Evolutionary conservation across 2,113 vertebrate species (phyloP).

Genomic region (Talpa occidentalis): DNA sequence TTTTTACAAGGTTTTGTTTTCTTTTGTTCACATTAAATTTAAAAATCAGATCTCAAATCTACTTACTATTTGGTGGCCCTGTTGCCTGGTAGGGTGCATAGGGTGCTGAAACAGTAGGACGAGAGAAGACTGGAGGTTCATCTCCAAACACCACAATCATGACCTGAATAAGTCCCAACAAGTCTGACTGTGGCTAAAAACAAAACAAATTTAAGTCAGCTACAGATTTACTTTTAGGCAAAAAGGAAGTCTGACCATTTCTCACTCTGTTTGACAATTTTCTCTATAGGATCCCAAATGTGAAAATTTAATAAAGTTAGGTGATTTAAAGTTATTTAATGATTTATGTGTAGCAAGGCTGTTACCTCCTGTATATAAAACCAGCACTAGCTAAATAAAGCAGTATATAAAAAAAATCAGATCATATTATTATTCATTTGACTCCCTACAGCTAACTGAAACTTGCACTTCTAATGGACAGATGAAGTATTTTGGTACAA

Average conservation of each 20-base stretch:
- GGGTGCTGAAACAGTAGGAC: constrained; percentile 92
- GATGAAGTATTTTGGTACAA: background rate
- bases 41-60: constrained; percentile 17
- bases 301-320: constrained; percentile 28
- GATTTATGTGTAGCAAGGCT: background rate
- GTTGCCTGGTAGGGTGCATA: constrained; percentile 95
- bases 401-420: constrained; percentile 27
- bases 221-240: background rate
- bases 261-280: background rate
- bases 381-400: background rate
- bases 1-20: constrained; percentile 16
- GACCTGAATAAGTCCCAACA: constrained; percentile 97
- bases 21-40: background rate
- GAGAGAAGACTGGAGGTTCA: constrained; percentile 98
- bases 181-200: constrained; percentile 95
- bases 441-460: constrained; percentile 20
- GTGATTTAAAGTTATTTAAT: constrained; percentile 52
- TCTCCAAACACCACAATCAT: constrained; percentile 99
- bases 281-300: background rate
- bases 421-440: background rate
- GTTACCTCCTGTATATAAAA: constrained; percentile 6
- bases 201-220: constrained; percentile 56
- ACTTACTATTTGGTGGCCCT: constrained; percentile 96
- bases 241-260: background rate
- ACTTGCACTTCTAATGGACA: background rate